Percentiles rank a stretch among this genome's conserved stretches.
phyloP scores from a whole-genome alignment of 1,140 invertebrate genomes.

The Neodiprion fabricii region DNA sequence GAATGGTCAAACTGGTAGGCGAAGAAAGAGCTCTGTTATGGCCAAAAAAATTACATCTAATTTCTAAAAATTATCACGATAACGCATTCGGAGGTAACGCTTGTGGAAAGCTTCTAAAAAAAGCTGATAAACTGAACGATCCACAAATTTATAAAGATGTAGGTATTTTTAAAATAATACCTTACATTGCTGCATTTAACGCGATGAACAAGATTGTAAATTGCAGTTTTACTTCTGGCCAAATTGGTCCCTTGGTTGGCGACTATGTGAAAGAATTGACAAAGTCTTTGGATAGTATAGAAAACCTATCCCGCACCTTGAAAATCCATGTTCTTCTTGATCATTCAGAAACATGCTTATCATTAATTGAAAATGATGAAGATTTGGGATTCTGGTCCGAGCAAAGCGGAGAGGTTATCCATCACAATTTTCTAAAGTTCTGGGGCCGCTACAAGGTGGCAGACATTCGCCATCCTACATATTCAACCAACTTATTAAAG shows the following conservation, averaged over 20 bases:
- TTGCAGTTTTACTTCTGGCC: conserved; percentile 4
- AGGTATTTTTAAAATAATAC: conserved; percentile 8
- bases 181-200: conserved; percentile 15
- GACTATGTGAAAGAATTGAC: conserved; percentile 2
- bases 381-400: conserved; percentile 23
- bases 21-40: conserved; percentile 27
- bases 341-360: conserved; percentile 10
- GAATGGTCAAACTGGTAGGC: conserved; percentile 17
- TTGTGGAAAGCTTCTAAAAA: conserved; percentile 25
- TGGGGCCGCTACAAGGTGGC: conserved; percentile 12
- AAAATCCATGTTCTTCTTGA: conserved; percentile 7
- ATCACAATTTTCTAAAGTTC: conserved; percentile 19
- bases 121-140: conserved; percentile 18
- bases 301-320: not conserved
- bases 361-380: conserved; percentile 21
- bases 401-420: conserved; percentile 12
- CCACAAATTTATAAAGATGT: conserved; percentile 18
- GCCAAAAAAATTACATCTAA: conserved; percentile 26
- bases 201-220: not conserved
- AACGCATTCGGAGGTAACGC: conserved; percentile 28
- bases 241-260: not conserved
- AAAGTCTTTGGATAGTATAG: not conserved
- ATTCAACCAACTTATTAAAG: no score
- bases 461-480: no score
- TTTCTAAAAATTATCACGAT: conserved; percentile 30